Percentiles rank a stretch among this genome's conserved stretches.
These are phyloP conservation scores for Sebastes nivosus DNA, from an alignment of 2,797 vertebrate genomes.

Conservation along the genomic window DNA sequence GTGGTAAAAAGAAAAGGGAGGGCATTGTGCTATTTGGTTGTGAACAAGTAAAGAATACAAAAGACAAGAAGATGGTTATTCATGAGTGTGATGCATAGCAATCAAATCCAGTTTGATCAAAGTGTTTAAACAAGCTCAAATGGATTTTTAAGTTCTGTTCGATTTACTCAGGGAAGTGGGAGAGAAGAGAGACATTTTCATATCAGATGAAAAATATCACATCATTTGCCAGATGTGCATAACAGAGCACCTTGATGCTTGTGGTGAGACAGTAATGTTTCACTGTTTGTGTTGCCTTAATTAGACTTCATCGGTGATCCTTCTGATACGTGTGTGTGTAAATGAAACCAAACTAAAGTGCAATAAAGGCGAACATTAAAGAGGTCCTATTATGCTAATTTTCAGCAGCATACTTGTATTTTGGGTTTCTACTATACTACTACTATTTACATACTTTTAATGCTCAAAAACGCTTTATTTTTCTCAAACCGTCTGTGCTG, in stretches of 20 bases:
- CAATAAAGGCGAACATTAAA: background rate
- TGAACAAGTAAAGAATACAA: background rate
- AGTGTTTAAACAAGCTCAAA: slow-evolving; percentile 11
- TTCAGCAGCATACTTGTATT: too few species aligned
- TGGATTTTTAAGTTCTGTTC: background rate
- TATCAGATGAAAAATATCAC: background rate
- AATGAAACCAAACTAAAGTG: background rate
- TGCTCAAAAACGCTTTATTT: background rate
- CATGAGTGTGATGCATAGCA: background rate
- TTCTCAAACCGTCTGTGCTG: background rate
- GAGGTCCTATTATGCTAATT: too few species aligned
- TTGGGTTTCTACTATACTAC: too few species aligned
- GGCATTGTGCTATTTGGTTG: background rate
- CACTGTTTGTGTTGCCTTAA: background rate
- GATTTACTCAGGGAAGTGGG: background rate
- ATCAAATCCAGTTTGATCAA: background rate
- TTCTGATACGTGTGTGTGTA: background rate
- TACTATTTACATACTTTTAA: background rate
- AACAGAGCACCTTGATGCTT: background rate
- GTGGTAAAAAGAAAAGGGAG: too few species aligned
- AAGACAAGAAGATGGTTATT: background rate
- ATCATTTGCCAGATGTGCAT: background rate
- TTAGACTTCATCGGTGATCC: background rate
- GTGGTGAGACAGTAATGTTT: background rate
- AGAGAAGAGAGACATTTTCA: background rate